These are phyloP conservation scores for Propsilocerus akamusi DNA, from an alignment of 1,140 invertebrate genomes.

Conservation along the genomic window DNA sequence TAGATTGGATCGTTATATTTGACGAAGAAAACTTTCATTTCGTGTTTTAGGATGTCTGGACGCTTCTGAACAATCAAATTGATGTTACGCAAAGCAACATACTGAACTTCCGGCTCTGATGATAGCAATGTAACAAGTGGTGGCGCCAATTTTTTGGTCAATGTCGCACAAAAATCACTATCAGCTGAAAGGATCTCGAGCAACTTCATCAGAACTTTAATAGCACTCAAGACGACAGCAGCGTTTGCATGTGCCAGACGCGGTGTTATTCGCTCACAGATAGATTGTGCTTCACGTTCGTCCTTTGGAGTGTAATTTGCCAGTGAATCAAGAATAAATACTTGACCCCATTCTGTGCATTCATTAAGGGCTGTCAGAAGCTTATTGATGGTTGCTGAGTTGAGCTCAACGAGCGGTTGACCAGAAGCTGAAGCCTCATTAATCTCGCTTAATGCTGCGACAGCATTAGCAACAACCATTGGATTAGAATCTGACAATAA, in stretches of 20 bases:
- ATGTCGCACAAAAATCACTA: slow-evolving; percentile 81
- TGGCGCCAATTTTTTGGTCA: slow-evolving; percentile 94
- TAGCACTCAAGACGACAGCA: slow-evolving; percentile 96
- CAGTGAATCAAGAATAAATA: slow-evolving; percentile 95
- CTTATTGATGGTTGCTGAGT: slow-evolving; percentile 96
- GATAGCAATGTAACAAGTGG: slow-evolving; percentile 96
- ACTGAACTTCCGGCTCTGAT: slow-evolving; percentile 97
- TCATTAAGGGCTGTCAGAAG: slow-evolving; percentile 95
- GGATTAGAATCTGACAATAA: slow-evolving; percentile 97
- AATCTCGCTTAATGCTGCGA: slow-evolving; percentile 96
- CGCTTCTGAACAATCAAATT: slow-evolving; percentile 99
- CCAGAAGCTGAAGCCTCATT: slow-evolving; percentile 91
- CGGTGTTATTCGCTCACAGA: slow-evolving; percentile 96
- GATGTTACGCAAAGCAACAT: slow-evolving; percentile 95
- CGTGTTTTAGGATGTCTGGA: slow-evolving; percentile 97
- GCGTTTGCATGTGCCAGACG: slow-evolving; percentile 97
- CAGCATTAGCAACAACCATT: slow-evolving; percentile 99
- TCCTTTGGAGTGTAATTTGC: slow-evolving; percentile 96
- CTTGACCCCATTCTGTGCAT: slow-evolving; percentile 99
- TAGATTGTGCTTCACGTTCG: slow-evolving; percentile 97
- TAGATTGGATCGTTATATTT: slow-evolving; percentile 99
- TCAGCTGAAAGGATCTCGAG: slow-evolving; percentile 92
- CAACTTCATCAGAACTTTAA: slow-evolving; percentile 93
- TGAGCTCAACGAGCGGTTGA: slow-evolving; percentile 86
- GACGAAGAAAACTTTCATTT: slow-evolving; percentile 99